Percentiles rank a stretch among this genome's conserved stretches.
Conservation (phyloP, 2,797 vertebrate genomes). For the Rhinogobio ventralis region DNA sequence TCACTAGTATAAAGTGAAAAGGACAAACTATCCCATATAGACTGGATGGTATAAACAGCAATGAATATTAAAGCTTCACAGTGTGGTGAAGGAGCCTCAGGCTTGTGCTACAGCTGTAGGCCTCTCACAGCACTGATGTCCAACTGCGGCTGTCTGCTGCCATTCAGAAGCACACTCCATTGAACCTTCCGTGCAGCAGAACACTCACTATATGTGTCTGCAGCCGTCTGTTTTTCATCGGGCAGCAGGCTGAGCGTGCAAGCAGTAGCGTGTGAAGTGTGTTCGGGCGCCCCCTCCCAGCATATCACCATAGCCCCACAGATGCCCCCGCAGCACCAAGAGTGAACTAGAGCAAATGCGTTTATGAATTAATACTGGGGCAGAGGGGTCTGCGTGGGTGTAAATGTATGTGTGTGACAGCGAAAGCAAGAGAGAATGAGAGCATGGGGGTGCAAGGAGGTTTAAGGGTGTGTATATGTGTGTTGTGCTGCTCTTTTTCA, state of each 20-base stretch:
- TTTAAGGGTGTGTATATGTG: constrained; percentile 73
- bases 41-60: not conserved
- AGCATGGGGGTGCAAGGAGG: constrained; percentile 32
- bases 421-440: constrained; percentile 77
- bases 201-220: constrained; percentile 78
- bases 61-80: constrained; percentile 4
- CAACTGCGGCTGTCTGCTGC: constrained; percentile 67
- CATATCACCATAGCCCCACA: constrained; percentile 73
- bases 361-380: constrained; percentile 92
- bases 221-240: constrained; percentile 85
- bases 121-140: constrained; percentile 32
- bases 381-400: constrained; percentile 66
- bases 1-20: not conserved
- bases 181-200: constrained; percentile 76
- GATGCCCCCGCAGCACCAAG: constrained; percentile 87
- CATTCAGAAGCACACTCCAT: constrained; percentile 75
- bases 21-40: not conserved
- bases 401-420: constrained; percentile 79
- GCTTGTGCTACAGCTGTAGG: constrained; percentile 32
- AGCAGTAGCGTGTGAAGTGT: constrained; percentile 87
- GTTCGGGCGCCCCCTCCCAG: constrained; percentile 73
- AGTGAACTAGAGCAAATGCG: constrained; percentile 98
- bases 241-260: constrained; percentile 69
- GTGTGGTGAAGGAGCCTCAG: constrained; percentile 18
- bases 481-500: constrained; percentile 89